Base-by-base conservation (phyloP, 37 sponge, comb jelly and placozoan genomes). In the Axinella damicornis region DNA sequence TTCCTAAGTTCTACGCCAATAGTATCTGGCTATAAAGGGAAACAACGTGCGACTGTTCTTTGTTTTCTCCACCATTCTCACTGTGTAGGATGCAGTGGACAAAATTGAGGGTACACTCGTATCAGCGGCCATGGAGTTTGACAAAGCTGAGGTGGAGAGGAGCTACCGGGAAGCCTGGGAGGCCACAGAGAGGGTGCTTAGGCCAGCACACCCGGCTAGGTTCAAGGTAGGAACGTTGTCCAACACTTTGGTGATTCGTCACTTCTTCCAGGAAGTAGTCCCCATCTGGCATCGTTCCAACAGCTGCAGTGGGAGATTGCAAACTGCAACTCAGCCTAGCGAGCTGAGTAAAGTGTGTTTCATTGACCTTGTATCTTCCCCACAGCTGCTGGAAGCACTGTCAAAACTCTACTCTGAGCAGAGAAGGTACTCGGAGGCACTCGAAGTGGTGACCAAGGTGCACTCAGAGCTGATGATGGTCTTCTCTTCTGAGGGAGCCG, bases 331-430 rank as follows among this genome's bases (percentile, higher is more conserved):
- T n/a, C n/a, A n/a, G n/a, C n/a, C n/a, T n/a, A n/a, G n/a, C n/a
- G n/a, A n/a, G 19, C 19, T 65, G 14, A 65, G 24, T 24, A n/a
- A n/a, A n/a, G n/a, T 65, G 57, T 56, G 15, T 56, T 15, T 56
- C 15, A 56, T 56, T 61, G n/a, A 46, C 46, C 46, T 46, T 46
- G 46, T n/a, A n/a, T n/a, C n/a, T n/a, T n/a, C n/a, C n/a, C n/a
- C n/a, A 28, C 78, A 85, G 85, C 53, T 85, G 56, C 39, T 69
- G 16, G 34, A 69, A 60, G 31, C 65, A 39, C 25, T 85, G 52
- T 13, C 34, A 22, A 16, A 12, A 0, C 18, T 40, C 11, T 69
- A 64, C 19, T 28, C 52, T 30, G 22, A 2, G 18, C 33, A 17
- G 6, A 20, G 31, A 24, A 11, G 28, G 21, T 74, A 63, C 37